These are phyloP conservation scores for Lithophane semibrunnea DNA, from an alignment of 2,888 invertebrate genomes.

Conservation along the genomic window DNA sequence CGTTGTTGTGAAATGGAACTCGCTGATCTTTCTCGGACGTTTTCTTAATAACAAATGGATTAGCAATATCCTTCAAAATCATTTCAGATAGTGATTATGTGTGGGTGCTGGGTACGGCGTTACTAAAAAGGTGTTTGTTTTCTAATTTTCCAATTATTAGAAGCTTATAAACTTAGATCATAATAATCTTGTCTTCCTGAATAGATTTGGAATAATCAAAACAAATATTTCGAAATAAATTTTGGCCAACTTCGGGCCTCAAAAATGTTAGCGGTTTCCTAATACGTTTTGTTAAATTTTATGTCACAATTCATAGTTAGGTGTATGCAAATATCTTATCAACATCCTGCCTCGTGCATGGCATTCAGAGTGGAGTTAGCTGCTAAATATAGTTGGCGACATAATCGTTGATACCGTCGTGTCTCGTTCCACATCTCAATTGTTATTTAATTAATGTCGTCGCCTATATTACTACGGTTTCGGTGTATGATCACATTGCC, in stretches of 20 bases:
- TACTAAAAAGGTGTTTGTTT: conserved; percentile 6
- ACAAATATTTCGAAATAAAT: neutral
- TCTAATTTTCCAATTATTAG: neutral
- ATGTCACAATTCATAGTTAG: conserved; percentile 70
- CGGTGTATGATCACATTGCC: conserved; percentile 51
- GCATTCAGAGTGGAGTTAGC: conserved; percentile 79
- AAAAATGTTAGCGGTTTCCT: conserved; percentile 46
- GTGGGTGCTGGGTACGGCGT: neutral
- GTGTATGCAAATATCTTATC: conserved; percentile 86
- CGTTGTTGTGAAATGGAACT: conserved; percentile 23
- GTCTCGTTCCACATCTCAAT: conserved; percentile 70
- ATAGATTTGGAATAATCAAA: neutral
- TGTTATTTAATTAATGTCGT: conserved; percentile 67
- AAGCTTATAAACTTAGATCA: neutral
- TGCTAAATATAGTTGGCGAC: conserved; percentile 77
- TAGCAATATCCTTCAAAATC: too few species aligned
- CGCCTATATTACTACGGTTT: conserved; percentile 61
- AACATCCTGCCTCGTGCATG: conserved; percentile 84
- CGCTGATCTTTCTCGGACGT: conserved; percentile 17
- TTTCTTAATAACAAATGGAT: neutral
- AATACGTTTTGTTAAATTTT: conserved; percentile 53
- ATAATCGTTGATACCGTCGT: conserved; percentile 73
- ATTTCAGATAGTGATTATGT: too few species aligned
- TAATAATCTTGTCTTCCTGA: neutral
- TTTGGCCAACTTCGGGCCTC: neutral